Evolutionary conservation across 2,113 vertebrate species (phyloP), one percentile per base, ranked within the genome.

Genomic region (Stigmatopora nigra): DNA sequence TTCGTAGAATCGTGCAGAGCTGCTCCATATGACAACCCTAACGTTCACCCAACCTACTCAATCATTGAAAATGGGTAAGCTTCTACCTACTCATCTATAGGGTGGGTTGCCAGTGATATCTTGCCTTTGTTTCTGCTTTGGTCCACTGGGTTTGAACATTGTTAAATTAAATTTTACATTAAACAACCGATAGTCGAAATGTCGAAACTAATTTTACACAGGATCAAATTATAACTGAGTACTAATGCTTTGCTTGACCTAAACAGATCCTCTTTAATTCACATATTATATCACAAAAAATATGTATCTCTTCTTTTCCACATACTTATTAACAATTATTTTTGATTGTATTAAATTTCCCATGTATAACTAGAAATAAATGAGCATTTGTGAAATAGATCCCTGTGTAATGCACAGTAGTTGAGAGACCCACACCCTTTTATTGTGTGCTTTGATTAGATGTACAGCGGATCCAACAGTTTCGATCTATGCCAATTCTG

Each of bases 1-100:
- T 90, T 91, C 64, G 83, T 91, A 45, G 86, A 89, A 71, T 88
- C 89, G 48, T 91, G 89, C 82, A 80, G 57, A 16, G 89, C 88
- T 13, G 61, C 87, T 1, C 89, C 88, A 0, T 87, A 86, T 3
- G 88, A 91, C 76, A 84, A 82, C 72, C 80, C 86, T 7, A 83
- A 77, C 61, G 84, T 67, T 58, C 53, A n/a, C 0, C 52, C 62
- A 7, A 77, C 75, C 17, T 90, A 91, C 68, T 13, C 82, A 73
- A 84, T 91, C 83, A 87, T 90, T 44, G 68, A 81, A 15, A 79
- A 90, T 13, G 90, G 90, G 90, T 91, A 67, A 10, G 70, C 10
- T 4, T 17, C 6, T 12, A 35, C 10, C 17, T 41, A 41, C 38
- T 52, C 7, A n/a, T 20, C n/a, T 44, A 36, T 36, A 22, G 17